Base-by-base conservation (phyloP, 1,140 invertebrate species). In the Galleria mellonella region DNA sequence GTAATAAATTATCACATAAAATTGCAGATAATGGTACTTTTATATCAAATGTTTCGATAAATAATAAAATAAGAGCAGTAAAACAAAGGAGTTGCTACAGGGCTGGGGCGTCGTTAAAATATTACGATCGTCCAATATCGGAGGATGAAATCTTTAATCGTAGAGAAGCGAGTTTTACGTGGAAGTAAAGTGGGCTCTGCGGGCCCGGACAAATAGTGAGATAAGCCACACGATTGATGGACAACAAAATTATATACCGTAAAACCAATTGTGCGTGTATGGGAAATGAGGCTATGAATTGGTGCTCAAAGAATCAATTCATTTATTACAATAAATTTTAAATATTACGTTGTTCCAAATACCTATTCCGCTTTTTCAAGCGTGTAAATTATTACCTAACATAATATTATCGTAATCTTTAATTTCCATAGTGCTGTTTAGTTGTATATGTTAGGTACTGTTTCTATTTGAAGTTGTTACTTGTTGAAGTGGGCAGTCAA, bases 71-170 rank as follows among this genome's bases (percentile, higher is more conserved):
- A 67, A 63, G 37, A 52, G 62, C 55, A 73, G 62, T 71, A 72
- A 79, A 74, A 74, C 72, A 76, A 69, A 69, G 65, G 60, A 71
- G 62, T 65, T 40, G 57, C 49, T 59, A 47, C 49, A 48, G 62
- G 56, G 57, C 55, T 41, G 62, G 17, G 62, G 47, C 55, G 48
- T 68, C 72, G 73, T 75, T 81, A 81, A 81, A 77, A 73, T 81
- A 74, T 81, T 74, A 81, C 70, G 76, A 74, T 57, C 72, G 62
- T 54, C 61, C 72, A 66, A 78, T 81, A 81, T 78, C 70, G 59
- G 31, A 44, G 67, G 67, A 72, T 70, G 60, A 72, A 72, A 81
- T 77, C 73, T 74, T 73, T 77, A 72, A 77, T 81, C 72, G 65
- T 48, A 42, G 54, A 63, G 51, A 63, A 66, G 62, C 55, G 33